Base-by-base conservation (phyloP, 2,888 invertebrate genomes). In the Agonopterix alstromeriana region DNA sequence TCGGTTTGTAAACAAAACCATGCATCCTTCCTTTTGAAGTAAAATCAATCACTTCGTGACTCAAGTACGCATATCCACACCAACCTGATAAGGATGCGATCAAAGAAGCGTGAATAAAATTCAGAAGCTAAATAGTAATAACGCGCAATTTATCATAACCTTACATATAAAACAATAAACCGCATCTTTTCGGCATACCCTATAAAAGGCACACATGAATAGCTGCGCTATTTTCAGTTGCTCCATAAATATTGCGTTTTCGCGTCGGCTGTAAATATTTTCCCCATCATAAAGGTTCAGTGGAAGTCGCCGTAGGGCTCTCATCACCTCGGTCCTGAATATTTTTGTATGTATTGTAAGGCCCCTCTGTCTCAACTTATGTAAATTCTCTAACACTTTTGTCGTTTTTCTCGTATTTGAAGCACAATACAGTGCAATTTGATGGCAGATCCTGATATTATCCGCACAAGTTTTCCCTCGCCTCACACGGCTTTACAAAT, bases 351-450 rank as follows among this genome's bases (percentile, higher is more conserved):
- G 73, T 74, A 81, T 76, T 69, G 65, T 63, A 64, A 61, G 69
- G 73, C 79, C 85, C 82, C 80, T 86, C 84, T 86, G 86, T 82
- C 85, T 82, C 86, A 78, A 85, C 81, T 87, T 87, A 87, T 88
- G 87, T 84, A 84, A 88, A 88, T 87, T 76, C 76, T 79, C 84
- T 77, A 82, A 88, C 86, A 87, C 84, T 87, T 84, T 82, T 77
- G 65, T 61, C 82, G 80, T 83, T 84, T 88, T 87, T 85, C 81
- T 79, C 83, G 74, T 81, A 74, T 85, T 85, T 85, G 79, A 68
- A 74, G 70, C 79, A 85, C 86, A 87, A 87, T 87, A 77, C 78
- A 67, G 68, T 69, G 77, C 87, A 87, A 88, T 87, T 86, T 86
- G 85, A 84, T 72, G 77, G 69, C 64, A 70, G 71, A 77, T 77